phyloP scores from a whole-genome alignment of 2,113 vertebrate genomes.

The Gadus macrocephalus region DNA sequence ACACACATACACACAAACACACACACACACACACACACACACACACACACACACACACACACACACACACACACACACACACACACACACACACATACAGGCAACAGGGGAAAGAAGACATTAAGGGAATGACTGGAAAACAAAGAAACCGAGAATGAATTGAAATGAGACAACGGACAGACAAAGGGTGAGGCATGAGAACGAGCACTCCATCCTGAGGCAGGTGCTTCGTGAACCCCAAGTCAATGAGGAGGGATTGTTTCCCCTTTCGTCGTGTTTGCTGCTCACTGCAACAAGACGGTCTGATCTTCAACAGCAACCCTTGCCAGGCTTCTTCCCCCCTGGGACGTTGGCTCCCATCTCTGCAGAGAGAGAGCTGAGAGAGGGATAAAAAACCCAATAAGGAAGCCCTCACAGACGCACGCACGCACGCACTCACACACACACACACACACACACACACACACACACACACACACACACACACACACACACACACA shows the following conservation, averaged over 20 bases:
- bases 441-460: too few species aligned
- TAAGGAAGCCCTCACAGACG: slow-evolving; percentile 30
- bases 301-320: neutral
- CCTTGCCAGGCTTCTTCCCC: slow-evolving; percentile 17
- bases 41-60: slow-evolving; percentile 6
- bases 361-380: slow-evolving; percentile 39
- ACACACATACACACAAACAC: neutral
- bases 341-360: slow-evolving; percentile 20
- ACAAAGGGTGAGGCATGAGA: too few species aligned
- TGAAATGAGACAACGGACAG: too few species aligned
- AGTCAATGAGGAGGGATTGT: neutral
- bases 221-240: neutral
- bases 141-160: too few species aligned
- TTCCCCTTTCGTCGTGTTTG: neutral
- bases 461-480: too few species aligned
- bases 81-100: too few species aligned
- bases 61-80: slow-evolving; percentile 5
- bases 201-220: neutral
- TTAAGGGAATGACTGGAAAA: too few species aligned
- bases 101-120: too few species aligned
- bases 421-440: neutral
- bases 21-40: slow-evolving; percentile 5
- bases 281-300: neutral
- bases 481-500: too few species aligned
- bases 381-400: slow-evolving; percentile 19